phyloP scores from a whole-genome alignment of 35 echinoderm and acorn worm genomes.

The Amphiura filiformis region DNA sequence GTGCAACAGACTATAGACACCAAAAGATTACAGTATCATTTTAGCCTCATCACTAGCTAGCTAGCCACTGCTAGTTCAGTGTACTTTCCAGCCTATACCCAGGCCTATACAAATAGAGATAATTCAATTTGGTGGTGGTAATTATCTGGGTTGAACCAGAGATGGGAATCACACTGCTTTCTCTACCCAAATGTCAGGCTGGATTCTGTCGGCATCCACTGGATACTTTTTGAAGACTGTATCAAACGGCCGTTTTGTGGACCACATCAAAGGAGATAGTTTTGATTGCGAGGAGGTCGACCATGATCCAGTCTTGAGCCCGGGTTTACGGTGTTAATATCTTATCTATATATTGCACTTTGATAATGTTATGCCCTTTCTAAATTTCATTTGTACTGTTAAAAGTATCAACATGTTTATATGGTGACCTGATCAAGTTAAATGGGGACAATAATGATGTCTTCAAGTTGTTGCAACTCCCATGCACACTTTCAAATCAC shows the following conservation, averaged over 20 bases:
- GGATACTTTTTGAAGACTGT: not conserved
- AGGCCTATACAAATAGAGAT: slow-evolving; percentile 5
- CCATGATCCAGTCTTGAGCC: not conserved
- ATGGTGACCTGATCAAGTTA: too few species aligned
- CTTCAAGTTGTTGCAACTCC: too few species aligned
- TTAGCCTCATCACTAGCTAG: not conserved
- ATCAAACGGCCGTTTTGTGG: too few species aligned
- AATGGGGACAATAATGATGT: too few species aligned
- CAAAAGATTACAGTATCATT: not conserved
- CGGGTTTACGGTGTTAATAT: too few species aligned
- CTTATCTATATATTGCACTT: too few species aligned
- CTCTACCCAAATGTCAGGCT: not conserved
- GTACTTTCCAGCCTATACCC: not conserved
- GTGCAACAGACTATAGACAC: not conserved
- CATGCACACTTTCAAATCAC: too few species aligned
- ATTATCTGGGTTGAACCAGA: not conserved
- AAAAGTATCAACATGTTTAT: too few species aligned
- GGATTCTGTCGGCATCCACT: not conserved
- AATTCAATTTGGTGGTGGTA: not conserved
- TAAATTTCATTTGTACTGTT: too few species aligned
- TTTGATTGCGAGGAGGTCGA: not conserved
- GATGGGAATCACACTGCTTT: not conserved
- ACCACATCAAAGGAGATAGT: too few species aligned
- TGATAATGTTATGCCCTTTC: too few species aligned
- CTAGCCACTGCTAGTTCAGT: too few species aligned